Evolutionary conservation across 2,797 vertebrate species (phyloP), one percentile per base, ranked within the genome.

Genomic region (Odontamblyopus lacepedii): DNA sequence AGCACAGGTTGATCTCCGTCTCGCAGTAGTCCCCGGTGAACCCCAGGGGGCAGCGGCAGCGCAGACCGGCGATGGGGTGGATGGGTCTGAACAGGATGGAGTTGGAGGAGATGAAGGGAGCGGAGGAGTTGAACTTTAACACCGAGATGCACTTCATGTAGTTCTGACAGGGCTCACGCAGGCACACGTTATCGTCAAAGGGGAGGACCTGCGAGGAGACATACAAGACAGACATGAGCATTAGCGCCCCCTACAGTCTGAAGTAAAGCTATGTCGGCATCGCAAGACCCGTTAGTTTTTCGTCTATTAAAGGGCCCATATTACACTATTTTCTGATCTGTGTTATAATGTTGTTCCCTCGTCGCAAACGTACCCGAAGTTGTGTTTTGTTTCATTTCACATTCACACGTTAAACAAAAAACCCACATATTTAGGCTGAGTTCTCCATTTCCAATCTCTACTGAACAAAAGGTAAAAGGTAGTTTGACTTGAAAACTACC

Each of bases 81-180:
- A 99, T 99, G 81, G 97, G 97, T 30, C 98, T 94, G 80, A 99
- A 99, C 73, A 99, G 92, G 65, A 97, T 97, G 86, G 97, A 97
- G 7, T 93, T 92, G 0, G 98, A 99, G 66, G 96, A 93, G 23
- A 99, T 95, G 92, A 99, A 99, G 60, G 98, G 97, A 5, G 97
- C 97, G 0, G 97, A 98, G 86, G 97, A 98, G 85, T 99, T 97
- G 1, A 99, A 99, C 83, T 96, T 96, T 74, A 99, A 95, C 78
- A 99, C 97, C 0, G 97, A 98, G 91, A 99, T 96, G 82, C 98
- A 99, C 88, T 98, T 98, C 98, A 99, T 99, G 93, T 99, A 99
- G 94, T 99, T 99, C 91, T 99, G 96, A 67, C 98, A 99, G 8
- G 98, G 98, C 87, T 99, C 98, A 0, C 98, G 95, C 81, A 99